phyloP scores from a whole-genome alignment of 2,888 invertebrate genomes.

The Branchipolynoe longqiensis region DNA sequence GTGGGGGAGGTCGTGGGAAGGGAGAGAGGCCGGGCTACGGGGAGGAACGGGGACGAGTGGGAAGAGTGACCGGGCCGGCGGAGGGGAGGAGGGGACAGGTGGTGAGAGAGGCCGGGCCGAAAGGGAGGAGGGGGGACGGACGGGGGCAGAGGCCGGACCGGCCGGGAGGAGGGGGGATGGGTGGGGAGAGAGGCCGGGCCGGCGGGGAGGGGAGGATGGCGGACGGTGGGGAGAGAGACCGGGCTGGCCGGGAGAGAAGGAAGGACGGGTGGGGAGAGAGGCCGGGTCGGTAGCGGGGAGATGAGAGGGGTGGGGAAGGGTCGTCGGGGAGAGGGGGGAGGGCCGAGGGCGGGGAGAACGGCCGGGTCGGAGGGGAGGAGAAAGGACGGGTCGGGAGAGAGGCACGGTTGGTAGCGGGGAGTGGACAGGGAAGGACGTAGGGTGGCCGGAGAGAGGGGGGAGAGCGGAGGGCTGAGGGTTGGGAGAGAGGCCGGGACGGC shows the following conservation, averaged over 20 bases:
- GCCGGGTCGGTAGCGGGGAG: background rate
- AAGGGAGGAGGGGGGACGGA: background rate
- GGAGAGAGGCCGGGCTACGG: background rate
- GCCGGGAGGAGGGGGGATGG: background rate
- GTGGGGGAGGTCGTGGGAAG: background rate
- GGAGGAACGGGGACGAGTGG: background rate
- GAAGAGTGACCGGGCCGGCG: no score
- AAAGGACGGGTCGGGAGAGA: background rate
- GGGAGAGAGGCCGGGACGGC: background rate
- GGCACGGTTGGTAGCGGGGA: background rate
- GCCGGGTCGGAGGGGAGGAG: background rate
- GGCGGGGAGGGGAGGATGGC: background rate
- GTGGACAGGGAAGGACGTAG: background rate
- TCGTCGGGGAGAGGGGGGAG: background rate
- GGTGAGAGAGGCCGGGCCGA: background rate
- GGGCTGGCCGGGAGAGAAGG: background rate
- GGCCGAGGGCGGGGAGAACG: background rate
- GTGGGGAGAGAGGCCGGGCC: background rate
- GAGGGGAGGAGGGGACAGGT: no score
- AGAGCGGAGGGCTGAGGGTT: background rate
- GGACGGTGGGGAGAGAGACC: background rate
- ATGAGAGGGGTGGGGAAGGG: no score
- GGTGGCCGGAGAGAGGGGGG: background rate
- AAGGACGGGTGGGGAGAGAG: background rate
- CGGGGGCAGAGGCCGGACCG: no score